Conservation (phyloP, 2,113 vertebrate genomes). For the Hyla sarda region DNA sequence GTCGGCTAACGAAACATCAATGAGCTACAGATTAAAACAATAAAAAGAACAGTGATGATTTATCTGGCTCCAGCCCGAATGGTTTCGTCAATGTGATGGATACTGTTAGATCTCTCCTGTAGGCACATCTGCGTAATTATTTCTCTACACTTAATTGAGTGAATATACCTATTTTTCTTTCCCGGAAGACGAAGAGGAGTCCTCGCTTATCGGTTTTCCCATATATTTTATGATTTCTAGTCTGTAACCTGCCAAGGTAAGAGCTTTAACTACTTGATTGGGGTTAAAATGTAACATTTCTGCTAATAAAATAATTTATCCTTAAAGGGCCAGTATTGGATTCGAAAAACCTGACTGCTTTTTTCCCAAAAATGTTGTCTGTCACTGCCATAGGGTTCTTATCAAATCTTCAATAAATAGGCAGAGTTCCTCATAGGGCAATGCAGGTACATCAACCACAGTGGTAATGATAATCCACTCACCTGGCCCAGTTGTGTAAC, state of each 20-base stretch:
- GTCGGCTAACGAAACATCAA: conserved; percentile 51
- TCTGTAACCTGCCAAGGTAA: conserved; percentile 3
- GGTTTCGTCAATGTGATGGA: conserved; percentile 55
- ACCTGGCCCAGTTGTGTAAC: too few species aligned
- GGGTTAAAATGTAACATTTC: neutral
- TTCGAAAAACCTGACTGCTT: too few species aligned
- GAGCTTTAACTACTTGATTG: conserved; percentile 12
- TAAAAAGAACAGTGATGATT: conserved; percentile 52
- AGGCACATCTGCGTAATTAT: conserved; percentile 57
- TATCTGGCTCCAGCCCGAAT: conserved; percentile 43
- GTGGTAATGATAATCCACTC: too few species aligned
- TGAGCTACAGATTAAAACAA: conserved; percentile 57
- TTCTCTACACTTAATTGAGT: conserved; percentile 53
- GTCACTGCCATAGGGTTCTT: too few species aligned
- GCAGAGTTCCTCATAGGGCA: too few species aligned
- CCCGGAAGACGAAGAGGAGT: conserved; percentile 28
- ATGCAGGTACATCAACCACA: too few species aligned
- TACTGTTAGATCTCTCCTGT: conserved; percentile 46
- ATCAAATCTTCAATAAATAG: too few species aligned
- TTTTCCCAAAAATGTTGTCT: too few species aligned
- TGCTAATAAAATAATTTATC: neutral
- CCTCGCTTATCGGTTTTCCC: conserved; percentile 37
- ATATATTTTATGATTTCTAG: conserved; percentile 39
- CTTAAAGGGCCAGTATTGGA: neutral
- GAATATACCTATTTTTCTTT: conserved; percentile 48